phyloP scores from a whole-genome alignment of 2,113 vertebrate species.

The Merops nubicus region DNA sequence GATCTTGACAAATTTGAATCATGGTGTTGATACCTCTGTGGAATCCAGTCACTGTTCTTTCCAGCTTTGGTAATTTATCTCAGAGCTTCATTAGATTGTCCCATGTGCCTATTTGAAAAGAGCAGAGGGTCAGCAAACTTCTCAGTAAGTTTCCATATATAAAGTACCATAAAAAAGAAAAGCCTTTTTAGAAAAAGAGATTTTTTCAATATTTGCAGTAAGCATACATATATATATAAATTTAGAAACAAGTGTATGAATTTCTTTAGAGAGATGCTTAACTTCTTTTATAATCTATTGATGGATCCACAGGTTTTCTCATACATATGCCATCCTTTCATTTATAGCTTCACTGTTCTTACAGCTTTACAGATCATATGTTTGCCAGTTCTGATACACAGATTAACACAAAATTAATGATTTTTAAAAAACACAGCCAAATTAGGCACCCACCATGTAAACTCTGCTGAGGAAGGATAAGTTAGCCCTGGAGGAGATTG shows the following conservation, averaged over 20 bases:
- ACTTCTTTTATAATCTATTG: not conserved
- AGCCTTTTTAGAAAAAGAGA: not conserved
- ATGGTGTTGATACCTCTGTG: slow-evolving; percentile 62
- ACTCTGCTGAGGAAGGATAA: not conserved
- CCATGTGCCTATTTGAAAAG: slow-evolving; percentile 39
- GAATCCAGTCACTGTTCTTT: slow-evolving; percentile 67
- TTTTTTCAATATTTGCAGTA: not conserved
- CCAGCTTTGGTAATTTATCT: slow-evolving; percentile 72
- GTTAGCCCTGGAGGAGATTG: not conserved
- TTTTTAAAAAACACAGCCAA: not conserved
- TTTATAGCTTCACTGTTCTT: not conserved
- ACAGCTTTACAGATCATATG: not conserved
- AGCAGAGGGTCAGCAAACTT: not conserved
- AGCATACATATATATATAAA: not conserved
- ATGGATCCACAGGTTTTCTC: not conserved
- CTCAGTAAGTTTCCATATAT: not conserved
- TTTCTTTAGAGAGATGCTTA: not conserved
- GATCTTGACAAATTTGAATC: slow-evolving; percentile 78
- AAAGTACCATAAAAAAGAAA: not conserved
- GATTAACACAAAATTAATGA: not conserved
- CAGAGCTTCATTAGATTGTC: slow-evolving; percentile 66
- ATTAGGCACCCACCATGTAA: not conserved
- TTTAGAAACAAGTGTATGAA: not conserved
- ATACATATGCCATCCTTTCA: not conserved
- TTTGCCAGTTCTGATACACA: not conserved